Percentiles rank a stretch among this genome's conserved stretches.
Evolutionary conservation across 2,113 vertebrate species (phyloP).

Genomic region (Podiceps cristatus): DNA sequence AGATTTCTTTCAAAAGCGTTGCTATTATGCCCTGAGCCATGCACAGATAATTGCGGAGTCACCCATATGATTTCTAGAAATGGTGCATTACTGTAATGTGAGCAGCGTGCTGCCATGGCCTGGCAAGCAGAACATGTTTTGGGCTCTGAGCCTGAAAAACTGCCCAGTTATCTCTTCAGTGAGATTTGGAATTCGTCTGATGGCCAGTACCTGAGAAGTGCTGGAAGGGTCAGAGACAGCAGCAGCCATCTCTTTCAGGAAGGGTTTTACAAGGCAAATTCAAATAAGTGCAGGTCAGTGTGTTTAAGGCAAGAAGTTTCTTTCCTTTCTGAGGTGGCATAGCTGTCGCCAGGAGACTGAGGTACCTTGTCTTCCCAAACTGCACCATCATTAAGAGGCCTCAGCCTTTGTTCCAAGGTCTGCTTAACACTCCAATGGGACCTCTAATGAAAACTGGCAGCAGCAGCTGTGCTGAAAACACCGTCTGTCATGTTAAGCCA

Average conservation of each 20-base stretch:
- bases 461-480: background rate
- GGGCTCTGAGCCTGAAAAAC: background rate
- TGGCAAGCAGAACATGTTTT: background rate
- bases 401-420: background rate
- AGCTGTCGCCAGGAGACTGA: background rate
- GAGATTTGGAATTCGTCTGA: background rate
- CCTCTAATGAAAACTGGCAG: background rate
- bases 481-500: rapidly evolving
- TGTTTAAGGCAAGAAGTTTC: background rate
- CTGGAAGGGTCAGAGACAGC: background rate
- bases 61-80: background rate
- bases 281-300: background rate
- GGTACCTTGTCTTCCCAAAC: background rate
- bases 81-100: background rate
- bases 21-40: background rate
- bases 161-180: background rate
- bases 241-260: background rate
- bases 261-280: background rate
- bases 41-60: background rate
- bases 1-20: background rate
- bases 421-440: background rate
- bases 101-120: rapidly evolving
- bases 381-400: background rate
- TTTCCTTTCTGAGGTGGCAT: background rate
- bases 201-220: background rate